These are phyloP conservation scores for Pedetes capensis DNA, from an alignment of 2,113 vertebrate genomes.

Conservation along the genomic window DNA sequence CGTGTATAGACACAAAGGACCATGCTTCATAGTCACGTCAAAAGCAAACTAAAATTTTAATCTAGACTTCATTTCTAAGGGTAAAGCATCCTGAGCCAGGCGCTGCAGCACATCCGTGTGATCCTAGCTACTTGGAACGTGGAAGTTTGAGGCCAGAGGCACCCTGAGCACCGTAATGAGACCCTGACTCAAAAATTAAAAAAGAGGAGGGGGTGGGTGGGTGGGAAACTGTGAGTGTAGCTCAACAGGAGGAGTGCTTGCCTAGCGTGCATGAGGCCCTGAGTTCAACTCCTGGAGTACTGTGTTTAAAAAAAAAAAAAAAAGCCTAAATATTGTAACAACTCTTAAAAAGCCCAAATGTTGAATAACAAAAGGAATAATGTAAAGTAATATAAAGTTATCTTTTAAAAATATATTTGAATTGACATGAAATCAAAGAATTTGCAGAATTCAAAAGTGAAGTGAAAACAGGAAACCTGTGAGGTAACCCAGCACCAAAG, in stretches of 20 bases:
- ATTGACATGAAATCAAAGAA: background rate
- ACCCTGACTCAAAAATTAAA: too few relatives aligned
- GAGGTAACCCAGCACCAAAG: background rate
- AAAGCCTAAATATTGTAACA: background rate
- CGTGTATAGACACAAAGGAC: background rate
- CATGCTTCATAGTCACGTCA: background rate
- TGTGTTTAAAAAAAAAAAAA: too few relatives aligned
- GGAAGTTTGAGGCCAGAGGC: too few relatives aligned
- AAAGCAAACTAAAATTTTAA: background rate
- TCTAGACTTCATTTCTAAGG: background rate
- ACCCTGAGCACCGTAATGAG: too few relatives aligned
- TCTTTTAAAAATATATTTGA: background rate
- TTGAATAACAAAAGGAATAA: background rate
- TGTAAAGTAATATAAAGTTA: background rate
- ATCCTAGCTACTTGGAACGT: too few relatives aligned
- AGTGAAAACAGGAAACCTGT: background rate
- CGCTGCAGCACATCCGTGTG: too few relatives aligned
- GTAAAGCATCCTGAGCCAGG: too few relatives aligned
- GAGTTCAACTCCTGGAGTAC: too few relatives aligned
- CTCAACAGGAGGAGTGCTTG: too few relatives aligned
- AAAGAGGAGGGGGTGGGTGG: too few relatives aligned
- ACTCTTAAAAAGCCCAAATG: background rate
- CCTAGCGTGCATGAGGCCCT: too few relatives aligned
- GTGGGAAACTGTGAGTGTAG: too few relatives aligned
- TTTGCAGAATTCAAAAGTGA: background rate